Percentiles rank a stretch among this genome's conserved stretches.
These are phyloP conservation scores for Macropis europaea DNA, from an alignment of 2,888 invertebrate species.

Conservation along the genomic window DNA sequence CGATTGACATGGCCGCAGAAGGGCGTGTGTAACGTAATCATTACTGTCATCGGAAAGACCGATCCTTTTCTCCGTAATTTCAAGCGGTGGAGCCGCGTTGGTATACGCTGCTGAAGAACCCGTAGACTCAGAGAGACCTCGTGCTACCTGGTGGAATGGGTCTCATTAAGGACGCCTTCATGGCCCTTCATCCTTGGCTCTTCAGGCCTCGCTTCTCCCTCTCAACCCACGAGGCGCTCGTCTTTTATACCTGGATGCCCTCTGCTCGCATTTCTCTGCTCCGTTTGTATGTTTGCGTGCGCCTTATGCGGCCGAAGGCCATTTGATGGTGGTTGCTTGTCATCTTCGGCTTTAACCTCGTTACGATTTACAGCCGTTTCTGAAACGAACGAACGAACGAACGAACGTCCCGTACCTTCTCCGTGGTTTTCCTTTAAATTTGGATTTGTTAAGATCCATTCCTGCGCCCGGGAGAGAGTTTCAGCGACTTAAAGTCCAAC, in stretches of 20 bases:
- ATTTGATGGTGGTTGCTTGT: slow-evolving; percentile 56
- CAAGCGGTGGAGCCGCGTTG: slow-evolving; percentile 47
- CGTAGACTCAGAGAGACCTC: slow-evolving; percentile 60
- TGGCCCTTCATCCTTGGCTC: slow-evolving; percentile 69
- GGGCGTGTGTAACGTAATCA: slow-evolving; percentile 56
- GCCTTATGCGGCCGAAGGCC: slow-evolving; percentile 60
- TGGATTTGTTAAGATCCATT: slow-evolving; percentile 40
- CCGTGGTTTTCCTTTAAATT: slow-evolving; percentile 34
- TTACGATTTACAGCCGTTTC: slow-evolving; percentile 52
- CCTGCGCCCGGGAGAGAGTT: background rate
- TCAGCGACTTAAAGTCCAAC: background rate
- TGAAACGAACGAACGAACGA: slow-evolving; percentile 28
- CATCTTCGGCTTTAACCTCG: slow-evolving; percentile 60
- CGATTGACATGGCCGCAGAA: slow-evolving; percentile 51
- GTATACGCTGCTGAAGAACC: slow-evolving; percentile 50
- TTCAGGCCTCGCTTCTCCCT: slow-evolving; percentile 55
- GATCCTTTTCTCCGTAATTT: slow-evolving; percentile 65
- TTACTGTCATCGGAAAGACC: slow-evolving; percentile 66
- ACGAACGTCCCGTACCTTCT: background rate
- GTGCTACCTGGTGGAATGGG: slow-evolving; percentile 69
- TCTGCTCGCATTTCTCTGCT: slow-evolving; percentile 54
- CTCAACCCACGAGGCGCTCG: slow-evolving; percentile 51
- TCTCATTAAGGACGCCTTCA: slow-evolving; percentile 75
- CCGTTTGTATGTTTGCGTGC: slow-evolving; percentile 48
- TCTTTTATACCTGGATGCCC: slow-evolving; percentile 67